These are phyloP conservation scores for Heliconius melpomene DNA, from an alignment of 1,140 invertebrate genomes.

Conservation along the genomic window DNA sequence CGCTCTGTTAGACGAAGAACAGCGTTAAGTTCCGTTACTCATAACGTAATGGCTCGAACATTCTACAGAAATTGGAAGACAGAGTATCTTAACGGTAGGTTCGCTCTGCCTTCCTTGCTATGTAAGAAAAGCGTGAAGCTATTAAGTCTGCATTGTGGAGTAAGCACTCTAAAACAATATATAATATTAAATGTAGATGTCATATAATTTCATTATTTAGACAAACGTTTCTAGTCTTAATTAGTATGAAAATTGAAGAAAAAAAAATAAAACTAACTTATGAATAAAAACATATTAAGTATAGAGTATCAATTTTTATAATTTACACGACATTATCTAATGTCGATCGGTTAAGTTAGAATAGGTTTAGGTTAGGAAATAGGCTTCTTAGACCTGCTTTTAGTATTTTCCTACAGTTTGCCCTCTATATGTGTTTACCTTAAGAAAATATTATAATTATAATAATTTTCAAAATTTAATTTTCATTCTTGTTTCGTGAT, in stretches of 20 bases:
- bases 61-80: too few relatives aligned
- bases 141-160: background rate
- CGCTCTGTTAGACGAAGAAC: too few relatives aligned
- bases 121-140: too few relatives aligned
- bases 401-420: background rate
- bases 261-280: conserved; percentile 6
- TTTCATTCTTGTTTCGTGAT: background rate
- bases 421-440: background rate
- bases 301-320: conserved; percentile 19
- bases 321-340: conserved; percentile 16
- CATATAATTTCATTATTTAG: background rate
- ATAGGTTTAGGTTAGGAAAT: conserved; percentile 4
- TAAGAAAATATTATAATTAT: background rate
- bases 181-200: background rate
- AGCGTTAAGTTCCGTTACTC: too few relatives aligned
- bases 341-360: conserved; percentile 4
- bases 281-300: conserved; percentile 12
- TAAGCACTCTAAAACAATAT: conserved; percentile 25
- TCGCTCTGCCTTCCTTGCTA: too few relatives aligned
- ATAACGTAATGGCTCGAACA: too few relatives aligned
- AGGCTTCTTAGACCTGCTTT: conserved; percentile 10
- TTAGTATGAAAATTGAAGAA: background rate
- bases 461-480: background rate
- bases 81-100: too few relatives aligned
- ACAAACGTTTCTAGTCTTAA: background rate